phyloP scores from a whole-genome alignment of 2,888 invertebrate species.

The Halictus ligatus region DNA sequence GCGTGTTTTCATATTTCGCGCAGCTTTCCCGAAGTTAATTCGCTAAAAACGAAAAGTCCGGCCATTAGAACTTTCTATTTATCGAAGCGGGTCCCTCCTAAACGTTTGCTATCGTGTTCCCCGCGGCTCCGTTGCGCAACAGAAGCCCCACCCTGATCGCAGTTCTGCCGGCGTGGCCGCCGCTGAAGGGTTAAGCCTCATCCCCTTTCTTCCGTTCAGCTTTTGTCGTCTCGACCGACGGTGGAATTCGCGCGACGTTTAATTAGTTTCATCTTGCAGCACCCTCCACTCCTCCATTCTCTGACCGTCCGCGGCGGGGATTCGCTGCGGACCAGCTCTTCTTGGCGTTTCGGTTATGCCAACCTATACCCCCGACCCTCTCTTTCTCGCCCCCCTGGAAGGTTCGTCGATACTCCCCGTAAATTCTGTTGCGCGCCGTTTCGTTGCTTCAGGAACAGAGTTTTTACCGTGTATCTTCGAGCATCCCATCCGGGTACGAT shows the following conservation, averaged over 20 bases:
- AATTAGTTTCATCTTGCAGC: constrained; percentile 40
- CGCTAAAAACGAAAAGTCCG: no score
- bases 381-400: neutral
- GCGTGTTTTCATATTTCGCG: no score
- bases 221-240: neutral
- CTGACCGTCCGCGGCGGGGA: neutral
- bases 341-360: constrained; percentile 15
- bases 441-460: constrained; percentile 12
- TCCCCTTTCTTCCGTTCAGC: neutral
- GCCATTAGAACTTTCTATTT: no score
- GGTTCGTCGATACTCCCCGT: constrained; percentile 30
- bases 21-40: no score
- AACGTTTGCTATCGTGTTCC: neutral
- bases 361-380: neutral
- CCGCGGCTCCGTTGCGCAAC: neutral
- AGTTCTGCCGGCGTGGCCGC: neutral
- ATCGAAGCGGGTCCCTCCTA: neutral
- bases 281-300: neutral
- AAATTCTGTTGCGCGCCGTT: constrained; percentile 11
- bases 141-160: neutral
- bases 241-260: constrained; percentile 19
- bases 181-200: neutral
- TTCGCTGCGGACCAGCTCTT: neutral
- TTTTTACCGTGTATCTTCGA: constrained; percentile 18
- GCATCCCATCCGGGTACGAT: neutral